These are phyloP conservation scores for Noctuana brunneofusca DNA, from an alignment of 2,888 invertebrate species.

Conservation along the genomic window DNA sequence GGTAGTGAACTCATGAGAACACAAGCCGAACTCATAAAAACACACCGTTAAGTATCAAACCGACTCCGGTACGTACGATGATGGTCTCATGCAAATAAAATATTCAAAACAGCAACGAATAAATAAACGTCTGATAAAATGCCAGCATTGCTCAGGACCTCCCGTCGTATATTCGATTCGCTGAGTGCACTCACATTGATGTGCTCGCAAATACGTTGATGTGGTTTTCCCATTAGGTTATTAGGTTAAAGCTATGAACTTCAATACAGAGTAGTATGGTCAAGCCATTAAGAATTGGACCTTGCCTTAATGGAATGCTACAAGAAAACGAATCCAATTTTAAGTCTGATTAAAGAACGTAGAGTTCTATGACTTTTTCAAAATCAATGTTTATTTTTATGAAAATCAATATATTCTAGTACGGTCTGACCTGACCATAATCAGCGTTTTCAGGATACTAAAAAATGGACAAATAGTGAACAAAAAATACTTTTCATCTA, in stretches of 20 bases:
- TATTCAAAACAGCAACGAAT: not conserved
- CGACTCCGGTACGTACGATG: not conserved
- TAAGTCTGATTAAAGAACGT: not conserved
- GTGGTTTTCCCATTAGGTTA: constrained; percentile 30
- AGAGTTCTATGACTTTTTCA: not conserved
- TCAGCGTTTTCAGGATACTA: not conserved
- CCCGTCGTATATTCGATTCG: constrained; percentile 24
- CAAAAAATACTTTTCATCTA: not conserved
- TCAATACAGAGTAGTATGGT: not conserved
- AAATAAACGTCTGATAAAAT: constrained; percentile 2
- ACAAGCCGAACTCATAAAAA: too few species aligned
- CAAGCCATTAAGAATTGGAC: constrained; percentile 9
- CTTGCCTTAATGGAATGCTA: constrained; percentile 8
- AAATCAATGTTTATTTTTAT: not conserved
- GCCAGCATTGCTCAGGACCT: constrained; percentile 4
- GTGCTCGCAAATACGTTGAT: constrained; percentile 37
- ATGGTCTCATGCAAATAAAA: not conserved
- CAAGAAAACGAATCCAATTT: not conserved
- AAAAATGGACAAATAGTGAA: not conserved
- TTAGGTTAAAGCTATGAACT: constrained; percentile 21
- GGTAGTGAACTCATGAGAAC: too few species aligned
- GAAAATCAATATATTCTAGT: too few species aligned
- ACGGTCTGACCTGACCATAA: too few species aligned
- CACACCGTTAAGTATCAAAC: not conserved
- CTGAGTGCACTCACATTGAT: constrained; percentile 43